Evolutionary conservation across 2,113 vertebrate species (phyloP), one percentile per base, ranked within the genome.

Genomic region (Gila orcuttii): DNA sequence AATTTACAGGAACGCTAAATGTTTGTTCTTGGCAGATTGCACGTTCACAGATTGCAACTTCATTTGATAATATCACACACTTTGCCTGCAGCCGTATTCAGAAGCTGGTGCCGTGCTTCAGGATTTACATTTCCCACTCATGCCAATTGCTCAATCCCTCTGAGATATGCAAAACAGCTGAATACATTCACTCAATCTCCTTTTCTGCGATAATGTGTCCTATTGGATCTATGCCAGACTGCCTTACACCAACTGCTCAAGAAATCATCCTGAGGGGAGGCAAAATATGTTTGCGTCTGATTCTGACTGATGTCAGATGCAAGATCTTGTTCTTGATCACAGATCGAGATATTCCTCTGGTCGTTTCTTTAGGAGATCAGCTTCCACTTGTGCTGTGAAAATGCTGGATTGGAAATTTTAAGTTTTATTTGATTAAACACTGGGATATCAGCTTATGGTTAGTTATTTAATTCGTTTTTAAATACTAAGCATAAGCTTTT

Each of bases 21-120:
- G 57, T 88, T 79, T 89, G 74, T 57, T 79, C 39, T 79, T 82
- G 69, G 78, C 82, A 79, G 88, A 88, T 86, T 88, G 85, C 80
- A 39, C 50, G 80, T 68, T 36, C 68, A 50, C 42, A 82, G 78
- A 80, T 80, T 64, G 59, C 59, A 79, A 82, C 77, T 88, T 82
- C 11, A 86, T 82, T 86, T 85, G 79, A 90, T 87, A 55, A 68
- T 64, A 75, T 86, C 81, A 74, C 59, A 21, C 62, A 28, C 59
- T 86, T 71, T 31, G 85, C 85, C 57, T 50, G 12, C 42, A 83
- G 85, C 39, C 71, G 75, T 62, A 71, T 79, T 84, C 31, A 52
- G 71, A 81, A 55, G 52, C 62, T 81, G 78, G 21, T 17, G 21
- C 28, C 19, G 36, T 15, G 19, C 85, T 73, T 88, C 73, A 83